A percentile compares a stretch with the other conserved stretches of the same genome.
phyloP scores from a whole-genome alignment of 2,113 vertebrate species.

The Lepidothrix coronata region DNA sequence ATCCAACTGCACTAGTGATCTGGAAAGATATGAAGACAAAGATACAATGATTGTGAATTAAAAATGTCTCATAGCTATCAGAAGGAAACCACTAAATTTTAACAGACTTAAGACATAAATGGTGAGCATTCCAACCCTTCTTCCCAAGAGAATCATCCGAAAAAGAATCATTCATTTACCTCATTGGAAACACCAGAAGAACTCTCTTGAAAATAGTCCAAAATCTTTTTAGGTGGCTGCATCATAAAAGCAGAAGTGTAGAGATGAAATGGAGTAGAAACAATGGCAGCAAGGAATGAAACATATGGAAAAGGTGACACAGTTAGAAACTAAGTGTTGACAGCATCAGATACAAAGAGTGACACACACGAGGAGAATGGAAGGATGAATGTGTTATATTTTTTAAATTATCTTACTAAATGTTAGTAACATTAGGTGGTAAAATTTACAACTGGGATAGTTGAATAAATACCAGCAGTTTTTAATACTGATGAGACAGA shows the following conservation, averaged over 20 bases:
- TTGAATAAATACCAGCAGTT: neutral
- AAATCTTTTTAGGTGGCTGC: constrained; percentile 99
- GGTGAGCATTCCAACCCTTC: constrained; percentile 8
- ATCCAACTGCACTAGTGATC: constrained; percentile 41
- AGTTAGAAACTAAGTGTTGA: constrained; percentile 83
- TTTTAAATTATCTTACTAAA: constrained; percentile 3
- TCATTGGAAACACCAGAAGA: constrained; percentile 87
- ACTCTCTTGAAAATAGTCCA: constrained; percentile 98
- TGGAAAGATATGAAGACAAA: constrained; percentile 58
- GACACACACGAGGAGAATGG: constrained; percentile 39
- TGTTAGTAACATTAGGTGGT: constrained; percentile 17
- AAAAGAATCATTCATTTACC: constrained; percentile 86
- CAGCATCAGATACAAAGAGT: constrained; percentile 60
- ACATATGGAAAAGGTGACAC: constrained; percentile 91
- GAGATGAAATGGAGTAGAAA: constrained; percentile 90
- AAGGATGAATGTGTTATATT: constrained; percentile 29
- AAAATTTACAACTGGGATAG: neutral
- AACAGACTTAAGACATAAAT: neutral
- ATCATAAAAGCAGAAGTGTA: constrained; percentile 81
- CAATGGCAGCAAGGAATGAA: constrained; percentile 88
- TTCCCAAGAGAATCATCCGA: constrained; percentile 51
- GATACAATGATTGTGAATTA: constrained; percentile 19
- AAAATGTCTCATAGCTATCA: neutral
- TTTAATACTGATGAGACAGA: constrained; percentile 13
- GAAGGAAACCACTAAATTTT: neutral